Evolutionary conservation across 2,888 invertebrate genomes (phyloP).

Genomic region (Drosophila recens): DNA sequence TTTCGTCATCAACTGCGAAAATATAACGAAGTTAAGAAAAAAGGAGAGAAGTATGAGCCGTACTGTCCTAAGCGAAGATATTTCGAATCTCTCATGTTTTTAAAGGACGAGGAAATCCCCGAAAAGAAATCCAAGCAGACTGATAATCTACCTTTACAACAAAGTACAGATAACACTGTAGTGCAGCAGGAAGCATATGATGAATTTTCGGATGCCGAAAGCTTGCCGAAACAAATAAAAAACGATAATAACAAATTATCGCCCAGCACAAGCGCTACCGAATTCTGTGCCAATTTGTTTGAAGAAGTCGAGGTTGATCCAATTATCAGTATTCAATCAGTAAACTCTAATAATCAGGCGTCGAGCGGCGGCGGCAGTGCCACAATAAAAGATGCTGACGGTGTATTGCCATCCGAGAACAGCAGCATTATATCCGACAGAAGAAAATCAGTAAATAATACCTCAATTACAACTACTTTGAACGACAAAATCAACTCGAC

Average conservation of each 20-base stretch:
- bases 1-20: conserved; percentile 84
- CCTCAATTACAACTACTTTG: conserved; percentile 27
- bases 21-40: conserved; percentile 83
- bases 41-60: conserved; percentile 83
- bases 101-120: conserved; percentile 84
- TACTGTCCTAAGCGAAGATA: conserved; percentile 84
- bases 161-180: conserved; percentile 47
- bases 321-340: conserved; percentile 66
- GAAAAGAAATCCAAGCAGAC: conserved; percentile 71
- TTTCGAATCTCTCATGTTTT: conserved; percentile 84
- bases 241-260: conserved; percentile 70
- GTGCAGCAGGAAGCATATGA: conserved; percentile 59
- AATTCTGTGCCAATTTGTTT: conserved; percentile 70
- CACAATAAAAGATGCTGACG: conserved; percentile 66
- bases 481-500: conserved; percentile 40
- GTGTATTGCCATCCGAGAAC: conserved; percentile 56
- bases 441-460: conserved; percentile 59
- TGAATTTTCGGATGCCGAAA: conserved; percentile 71
- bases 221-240: conserved; percentile 65
- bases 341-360: conserved; percentile 58
- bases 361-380: conserved; percentile 21
- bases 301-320: conserved; percentile 66
- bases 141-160: conserved; percentile 41
- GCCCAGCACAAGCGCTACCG: conserved; percentile 66
- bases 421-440: conserved; percentile 48